Evolutionary conservation across 2,888 invertebrate genomes (phyloP), one percentile per base, ranked within the genome.

Genomic region (Acleris emargana): DNA sequence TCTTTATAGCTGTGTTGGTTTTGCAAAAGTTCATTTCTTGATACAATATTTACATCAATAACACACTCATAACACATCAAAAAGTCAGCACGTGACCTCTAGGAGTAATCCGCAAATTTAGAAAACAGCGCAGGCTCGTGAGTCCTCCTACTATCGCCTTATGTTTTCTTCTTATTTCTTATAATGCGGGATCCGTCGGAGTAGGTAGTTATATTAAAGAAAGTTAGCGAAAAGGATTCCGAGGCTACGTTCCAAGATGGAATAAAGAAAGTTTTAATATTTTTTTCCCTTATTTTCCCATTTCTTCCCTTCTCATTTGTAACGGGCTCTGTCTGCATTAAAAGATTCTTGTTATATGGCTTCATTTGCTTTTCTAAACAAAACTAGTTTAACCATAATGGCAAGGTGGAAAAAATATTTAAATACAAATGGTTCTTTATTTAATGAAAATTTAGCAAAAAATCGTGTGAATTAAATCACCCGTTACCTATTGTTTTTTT

Each of bases 221-320:
- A 87, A 86, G 84, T 84, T 82, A 73, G 73, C 75, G 70, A 74
- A 81, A 85, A 80, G 83, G 84, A 83, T 87, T 83, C 76, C 72
- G 74, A 71, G 76, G 73, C 73, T 73, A 63, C 72, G 72, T 72
- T 73, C 75, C 75, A 73, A 76, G 77, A 85, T 83, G 79, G 80
- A 82, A 84, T 84, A 82, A 82, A 78, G 78, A 78, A 86, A 86
- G 78, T 87, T 86, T 84, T 84, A 81, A 83, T 84, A 81, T 84
- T 82, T 81, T 25, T 79, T 72, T 64, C 71, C 71, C 70, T 74
- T 75, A 73, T 73, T 71, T 77, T 75, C 71, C 72, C 75, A 67
- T 68, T 75, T 76, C 75, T 71, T 72, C 74, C 75, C 72, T 73
- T 74, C 76, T 82, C 79, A 80, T 84, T 84, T 80, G 78, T 77